Conservation (phyloP, 2,113 vertebrate species). For the Vanacampus margaritifer region DNA sequence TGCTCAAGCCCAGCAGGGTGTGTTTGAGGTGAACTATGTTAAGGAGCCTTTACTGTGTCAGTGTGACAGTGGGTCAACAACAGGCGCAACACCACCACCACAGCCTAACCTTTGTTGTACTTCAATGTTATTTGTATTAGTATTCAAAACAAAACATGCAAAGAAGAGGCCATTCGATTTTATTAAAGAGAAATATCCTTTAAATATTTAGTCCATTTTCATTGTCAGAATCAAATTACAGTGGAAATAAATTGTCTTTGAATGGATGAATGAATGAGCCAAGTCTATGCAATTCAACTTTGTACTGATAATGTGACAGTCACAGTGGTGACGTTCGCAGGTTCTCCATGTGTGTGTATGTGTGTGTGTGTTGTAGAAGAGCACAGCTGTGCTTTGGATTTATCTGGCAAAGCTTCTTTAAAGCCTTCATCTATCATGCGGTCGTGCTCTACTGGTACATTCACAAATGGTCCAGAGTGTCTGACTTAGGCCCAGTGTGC, state of each 20-base stretch:
- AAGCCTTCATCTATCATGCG: conserved; percentile 54
- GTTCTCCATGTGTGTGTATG: conserved; percentile 9
- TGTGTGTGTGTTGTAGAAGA: conserved; percentile 37
- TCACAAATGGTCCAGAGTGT: conserved; percentile 22
- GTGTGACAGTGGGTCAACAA: conserved; percentile 43
- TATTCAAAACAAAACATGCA: background rate
- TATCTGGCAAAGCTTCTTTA: conserved; percentile 68
- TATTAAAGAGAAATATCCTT: background rate
- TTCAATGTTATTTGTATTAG: background rate
- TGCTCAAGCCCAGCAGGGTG: conserved; percentile 13
- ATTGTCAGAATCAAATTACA: background rate
- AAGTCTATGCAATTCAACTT: conserved; percentile 30
- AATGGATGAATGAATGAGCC: conserved; percentile 9
- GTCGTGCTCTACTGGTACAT: conserved; percentile 27
- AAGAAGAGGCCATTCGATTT: background rate
- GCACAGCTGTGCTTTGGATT: conserved; percentile 72
- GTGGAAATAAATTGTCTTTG: background rate
- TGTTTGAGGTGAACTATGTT: conserved; percentile 30
- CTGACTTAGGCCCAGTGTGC: background rate
- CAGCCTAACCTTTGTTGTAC: background rate
- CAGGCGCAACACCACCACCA: too few relatives aligned
- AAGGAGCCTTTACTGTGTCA: conserved; percentile 33
- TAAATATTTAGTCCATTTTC: background rate
- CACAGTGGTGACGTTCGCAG: conserved; percentile 8
- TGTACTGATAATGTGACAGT: conserved; percentile 35